Conservation (phyloP, 1,140 invertebrate genomes). For the Tetramorium alpestre region DNA sequence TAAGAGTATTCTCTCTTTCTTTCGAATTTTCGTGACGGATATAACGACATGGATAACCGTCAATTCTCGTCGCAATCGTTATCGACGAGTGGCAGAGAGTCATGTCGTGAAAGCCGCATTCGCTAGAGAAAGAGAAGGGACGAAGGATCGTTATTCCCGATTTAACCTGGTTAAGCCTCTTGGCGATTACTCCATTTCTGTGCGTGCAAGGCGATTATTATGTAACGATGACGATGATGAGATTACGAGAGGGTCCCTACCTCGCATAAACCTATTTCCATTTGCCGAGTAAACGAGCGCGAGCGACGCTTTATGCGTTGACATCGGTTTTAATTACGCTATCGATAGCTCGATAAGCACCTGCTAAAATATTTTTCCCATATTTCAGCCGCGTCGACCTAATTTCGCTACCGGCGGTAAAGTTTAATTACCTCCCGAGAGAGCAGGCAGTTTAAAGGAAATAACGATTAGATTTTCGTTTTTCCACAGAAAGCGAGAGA, state of each 20-base stretch:
- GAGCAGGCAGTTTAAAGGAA: not conserved
- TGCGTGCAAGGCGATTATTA: slow-evolving; percentile 19
- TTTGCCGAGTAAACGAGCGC: slow-evolving; percentile 3
- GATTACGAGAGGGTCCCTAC: slow-evolving; percentile 11
- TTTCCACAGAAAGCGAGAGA: not conserved
- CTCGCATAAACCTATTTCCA: slow-evolving; percentile 23
- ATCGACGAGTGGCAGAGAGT: not conserved
- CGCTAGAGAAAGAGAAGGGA: not conserved
- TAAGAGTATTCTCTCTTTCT: not conserved
- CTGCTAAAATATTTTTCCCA: slow-evolving; percentile 40
- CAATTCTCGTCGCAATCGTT: not conserved
- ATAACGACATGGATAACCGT: slow-evolving; percentile 18
- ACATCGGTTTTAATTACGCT: slow-evolving; percentile 47
- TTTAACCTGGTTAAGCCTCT: slow-evolving; percentile 1
- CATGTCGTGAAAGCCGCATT: not conserved
- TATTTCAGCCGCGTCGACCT: slow-evolving; percentile 10
- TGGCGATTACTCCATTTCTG: not conserved
- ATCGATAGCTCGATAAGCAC: slow-evolving; percentile 35
- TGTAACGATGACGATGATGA: not conserved
- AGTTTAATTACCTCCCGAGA: slow-evolving; percentile 30
- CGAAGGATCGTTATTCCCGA: slow-evolving; percentile 18
- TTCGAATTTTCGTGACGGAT: slow-evolving; percentile 11
- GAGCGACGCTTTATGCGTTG: slow-evolving; percentile 22
- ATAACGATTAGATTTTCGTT: slow-evolving; percentile 33
- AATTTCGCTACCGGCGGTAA: slow-evolving; percentile 20